Evolutionary conservation across 2,888 invertebrate species (phyloP), one percentile per base, ranked within the genome.

Genomic region (Parthenolecanium corni): DNA sequence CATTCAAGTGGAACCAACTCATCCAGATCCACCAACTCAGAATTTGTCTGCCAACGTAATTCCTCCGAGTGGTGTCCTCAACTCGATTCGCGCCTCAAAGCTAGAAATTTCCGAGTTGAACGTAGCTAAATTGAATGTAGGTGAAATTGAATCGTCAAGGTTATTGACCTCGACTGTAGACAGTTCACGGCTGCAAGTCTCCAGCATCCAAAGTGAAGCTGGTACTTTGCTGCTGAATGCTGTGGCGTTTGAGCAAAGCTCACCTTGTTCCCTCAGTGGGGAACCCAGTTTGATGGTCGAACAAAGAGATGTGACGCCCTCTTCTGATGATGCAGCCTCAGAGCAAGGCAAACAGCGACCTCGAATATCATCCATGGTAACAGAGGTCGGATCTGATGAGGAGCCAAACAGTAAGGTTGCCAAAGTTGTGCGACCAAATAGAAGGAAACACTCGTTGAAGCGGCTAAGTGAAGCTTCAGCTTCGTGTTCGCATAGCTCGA

Each of bases 121-220:
- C 70, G 89, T 90, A 0, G 87, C 88, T 63, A 79, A 84, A 54
- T 72, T 90, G 20, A 85, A 82, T 66, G 89, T 89, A 0, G 83
- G 84, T 64, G 86, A 87, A 69, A 74, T 89, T 46, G 83, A 87
- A 72, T 88, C 89, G 0, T 83, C 82, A 62, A 86, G 85, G 72
- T 85, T 89, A 66, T 77, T 84, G 54, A 88, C 89, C 0, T 87
- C 88, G 0, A 87, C 89, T 72, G 81, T 89, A 65, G 88, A 89
- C 70, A 85, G 87, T 5, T 79, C 81, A 68, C 81, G 83, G 38
- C 78, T 89, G 66, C 82, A 81, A 66, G 82, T 86, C 0, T 79
- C 83, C 54, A 87, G 89, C 70, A 75, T 88, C 65, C 81, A 81
- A 68, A 83, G 85, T 5, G 82, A 81, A 18, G 16, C 53, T n/a